Percentiles rank a stretch among this genome's conserved stretches.
Conservation (phyloP, 1,140 invertebrate genomes). For the Anastatus disparis region DNA sequence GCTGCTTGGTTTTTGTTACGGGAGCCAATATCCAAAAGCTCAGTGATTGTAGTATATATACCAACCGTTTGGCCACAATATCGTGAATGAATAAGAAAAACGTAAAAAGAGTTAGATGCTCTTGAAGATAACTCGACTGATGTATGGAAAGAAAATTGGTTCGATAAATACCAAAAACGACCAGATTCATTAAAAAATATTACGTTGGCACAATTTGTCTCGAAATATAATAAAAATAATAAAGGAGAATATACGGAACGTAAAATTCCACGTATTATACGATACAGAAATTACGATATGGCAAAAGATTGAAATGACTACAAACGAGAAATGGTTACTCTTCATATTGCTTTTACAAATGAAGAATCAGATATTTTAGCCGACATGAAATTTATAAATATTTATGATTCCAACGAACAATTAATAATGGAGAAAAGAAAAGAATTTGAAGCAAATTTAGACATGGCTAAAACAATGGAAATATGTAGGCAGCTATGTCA, state of each 20-base stretch:
- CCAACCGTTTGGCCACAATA: constrained; percentile 55
- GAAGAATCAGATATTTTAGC: constrained; percentile 50
- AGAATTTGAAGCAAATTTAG: constrained; percentile 27
- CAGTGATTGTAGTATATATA: constrained; percentile 46
- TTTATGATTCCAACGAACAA: constrained; percentile 39
- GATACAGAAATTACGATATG: constrained; percentile 57
- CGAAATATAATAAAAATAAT: constrained; percentile 46
- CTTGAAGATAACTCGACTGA: constrained; percentile 42
- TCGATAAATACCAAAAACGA: constrained; percentile 54
- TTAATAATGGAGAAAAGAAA: constrained; percentile 7
- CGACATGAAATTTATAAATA: constrained; percentile 49
- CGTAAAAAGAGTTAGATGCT: constrained; percentile 42
- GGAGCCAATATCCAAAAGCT: constrained; percentile 46
- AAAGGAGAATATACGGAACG: constrained; percentile 43
- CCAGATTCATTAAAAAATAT: constrained; percentile 52
- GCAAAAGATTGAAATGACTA: constrained; percentile 40
- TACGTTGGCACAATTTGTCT: constrained; percentile 49
- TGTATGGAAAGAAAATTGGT: constrained; percentile 52
- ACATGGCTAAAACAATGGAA: constrained; percentile 16
- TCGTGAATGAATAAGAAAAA: constrained; percentile 52
- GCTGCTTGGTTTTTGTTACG: constrained; percentile 61
- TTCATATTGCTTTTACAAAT: constrained; percentile 54
- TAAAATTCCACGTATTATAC: constrained; percentile 48
- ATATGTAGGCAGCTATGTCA: constrained; percentile 25
- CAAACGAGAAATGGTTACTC: constrained; percentile 52